Evolutionary conservation across 2,888 invertebrate species (phyloP).

Genomic region (Nemotelus pantherinus): DNA sequence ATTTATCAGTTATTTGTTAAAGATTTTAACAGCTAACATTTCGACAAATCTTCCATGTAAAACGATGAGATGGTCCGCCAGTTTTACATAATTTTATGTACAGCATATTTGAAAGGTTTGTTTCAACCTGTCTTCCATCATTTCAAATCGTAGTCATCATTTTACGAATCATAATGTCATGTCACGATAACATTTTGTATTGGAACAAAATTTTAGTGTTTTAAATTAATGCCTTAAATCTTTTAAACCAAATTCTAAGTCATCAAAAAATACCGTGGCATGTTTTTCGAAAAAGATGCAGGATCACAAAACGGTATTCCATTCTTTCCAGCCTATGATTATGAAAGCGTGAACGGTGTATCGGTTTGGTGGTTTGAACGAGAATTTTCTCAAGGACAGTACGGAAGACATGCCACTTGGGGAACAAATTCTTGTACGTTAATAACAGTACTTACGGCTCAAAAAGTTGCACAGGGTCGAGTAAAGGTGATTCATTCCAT

Average conservation of each 20-base stretch:
- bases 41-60: too few species aligned
- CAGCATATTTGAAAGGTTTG: too few species aligned
- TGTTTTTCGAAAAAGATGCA: constrained; percentile 17
- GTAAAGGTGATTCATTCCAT: constrained; percentile 48
- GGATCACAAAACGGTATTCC: constrained; percentile 19
- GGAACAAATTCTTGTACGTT: constrained; percentile 73
- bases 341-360: constrained; percentile 59
- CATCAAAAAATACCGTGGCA: constrained; percentile 19
- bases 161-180: background rate
- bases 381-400: constrained; percentile 70
- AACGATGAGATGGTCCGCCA: too few species aligned
- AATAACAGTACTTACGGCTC: constrained; percentile 69
- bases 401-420: constrained; percentile 64
- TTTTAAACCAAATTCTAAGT: constrained; percentile 3
- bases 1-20: too few species aligned
- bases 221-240: constrained; percentile 18
- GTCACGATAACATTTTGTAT: constrained; percentile 2
- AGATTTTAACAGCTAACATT: too few species aligned
- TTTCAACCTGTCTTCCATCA: too few species aligned
- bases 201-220: constrained; percentile 6
- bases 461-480: constrained; percentile 61
- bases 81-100: too few species aligned
- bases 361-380: constrained; percentile 69
- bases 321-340: constrained; percentile 39
- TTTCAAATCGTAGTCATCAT: too few species aligned